Conservation (phyloP, 2,113 vertebrate genomes). For the Aptenodytes patagonicus region DNA sequence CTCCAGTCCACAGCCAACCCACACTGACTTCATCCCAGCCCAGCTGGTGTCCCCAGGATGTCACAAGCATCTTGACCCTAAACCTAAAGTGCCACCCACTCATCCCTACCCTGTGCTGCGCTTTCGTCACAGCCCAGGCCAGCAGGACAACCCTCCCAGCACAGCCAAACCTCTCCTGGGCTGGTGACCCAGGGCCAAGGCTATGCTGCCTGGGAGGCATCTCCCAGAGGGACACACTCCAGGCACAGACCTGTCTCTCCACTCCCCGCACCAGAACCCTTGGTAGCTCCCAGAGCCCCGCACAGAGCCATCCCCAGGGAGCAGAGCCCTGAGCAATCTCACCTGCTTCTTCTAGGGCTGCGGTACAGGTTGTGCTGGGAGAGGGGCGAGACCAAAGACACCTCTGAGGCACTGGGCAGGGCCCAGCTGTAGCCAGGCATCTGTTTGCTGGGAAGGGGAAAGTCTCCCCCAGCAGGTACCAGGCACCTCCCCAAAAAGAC, state of each 20-base stretch:
- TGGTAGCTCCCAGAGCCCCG: background rate
- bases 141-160: background rate
- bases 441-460: background rate
- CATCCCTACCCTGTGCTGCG: accelerated
- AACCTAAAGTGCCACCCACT: background rate
- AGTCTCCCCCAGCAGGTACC: background rate
- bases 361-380: background rate
- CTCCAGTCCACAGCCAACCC: background rate
- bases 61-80: background rate
- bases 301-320: background rate
- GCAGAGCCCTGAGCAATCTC: background rate
- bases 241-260: background rate
- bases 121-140: background rate
- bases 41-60: background rate
- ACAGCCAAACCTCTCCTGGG: background rate
- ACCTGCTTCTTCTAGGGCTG: background rate
- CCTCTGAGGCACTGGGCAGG: background rate
- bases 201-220: background rate
- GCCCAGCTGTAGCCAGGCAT: background rate
- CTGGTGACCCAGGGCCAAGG: background rate
- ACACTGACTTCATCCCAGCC: background rate
- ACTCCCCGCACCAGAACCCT: accelerated
- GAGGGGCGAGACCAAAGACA: background rate
- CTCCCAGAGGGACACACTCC: background rate
- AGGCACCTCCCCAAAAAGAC: background rate